Percentiles rank a stretch among this genome's conserved stretches.
Evolutionary conservation across 1,140 invertebrate genomes (phyloP).

Genomic region (Heliconius melpomene): DNA sequence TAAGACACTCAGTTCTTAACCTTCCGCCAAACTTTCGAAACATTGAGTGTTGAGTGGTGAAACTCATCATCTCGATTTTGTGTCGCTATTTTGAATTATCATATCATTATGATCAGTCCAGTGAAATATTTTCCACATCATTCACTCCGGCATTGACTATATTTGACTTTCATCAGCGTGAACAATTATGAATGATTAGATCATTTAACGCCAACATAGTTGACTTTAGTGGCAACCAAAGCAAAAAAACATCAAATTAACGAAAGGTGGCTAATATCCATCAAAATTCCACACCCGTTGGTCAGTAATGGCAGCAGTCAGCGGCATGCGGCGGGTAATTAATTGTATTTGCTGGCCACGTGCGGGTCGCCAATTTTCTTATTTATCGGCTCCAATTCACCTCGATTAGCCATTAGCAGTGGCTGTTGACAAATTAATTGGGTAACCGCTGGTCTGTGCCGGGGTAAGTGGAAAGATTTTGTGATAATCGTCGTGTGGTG

Average conservation of each 20-base stretch:
- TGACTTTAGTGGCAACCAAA: neutral
- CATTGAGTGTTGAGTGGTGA: no score
- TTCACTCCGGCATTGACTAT: no score
- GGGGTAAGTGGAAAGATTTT: constrained; percentile 3
- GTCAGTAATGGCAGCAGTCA: constrained; percentile 27
- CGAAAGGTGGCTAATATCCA: constrained; percentile 34
- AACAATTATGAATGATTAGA: neutral
- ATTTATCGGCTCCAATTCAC: constrained; percentile 65
- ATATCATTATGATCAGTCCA: no score
- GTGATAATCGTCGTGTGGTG: neutral
- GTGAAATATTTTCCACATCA: no score
- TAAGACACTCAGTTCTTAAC: no score
- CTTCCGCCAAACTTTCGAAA: no score
- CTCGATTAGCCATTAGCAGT: constrained; percentile 50
- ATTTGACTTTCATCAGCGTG: no score
- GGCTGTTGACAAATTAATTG: constrained; percentile 46
- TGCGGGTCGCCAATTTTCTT: constrained; percentile 65
- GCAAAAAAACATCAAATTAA: constrained; percentile 23
- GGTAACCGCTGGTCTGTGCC: constrained; percentile 20
- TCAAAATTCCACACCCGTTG: constrained; percentile 43
- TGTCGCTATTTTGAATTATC: no score
- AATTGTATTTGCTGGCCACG: constrained; percentile 56
- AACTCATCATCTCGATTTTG: no score
- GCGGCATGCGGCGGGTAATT: constrained; percentile 47
- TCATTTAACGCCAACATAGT: neutral